Base-by-base conservation (phyloP, 2,888 invertebrate genomes). In the Dromius quadrimaculatus region DNA sequence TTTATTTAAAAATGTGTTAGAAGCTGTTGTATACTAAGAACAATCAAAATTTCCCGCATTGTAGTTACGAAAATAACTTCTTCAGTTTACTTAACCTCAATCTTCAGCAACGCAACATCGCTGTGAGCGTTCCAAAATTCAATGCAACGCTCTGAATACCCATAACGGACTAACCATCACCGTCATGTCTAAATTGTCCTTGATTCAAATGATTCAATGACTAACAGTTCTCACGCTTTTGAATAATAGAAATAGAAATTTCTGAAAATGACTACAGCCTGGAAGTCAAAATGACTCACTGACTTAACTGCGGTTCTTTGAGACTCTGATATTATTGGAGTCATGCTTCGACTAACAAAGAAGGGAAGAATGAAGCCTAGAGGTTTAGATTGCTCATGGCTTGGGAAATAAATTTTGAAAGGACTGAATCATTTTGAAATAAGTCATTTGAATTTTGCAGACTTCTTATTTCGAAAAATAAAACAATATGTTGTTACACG, bases 211-310 rank as follows among this genome's bases (percentile, higher is more conserved):
- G 34, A 57, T 57, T 11, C 15, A 57, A 57, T 57, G 57, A 57
- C 34, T 57, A 57, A 57, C 32, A 11, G 57, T 57, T 36, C 32
- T 57, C 57, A 36, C 36, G 57, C 34, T 22, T n/a, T n/a, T n/a
- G n/a, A n/a, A n/a, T n/a, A n/a, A 28, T 22, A 17, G 28, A 50
- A 50, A 50, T 50, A 34, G 57, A 57, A 57, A 57, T 32, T 57
- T 32, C 57, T 57, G 57, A 57, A 57, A 57, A 57, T 28, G 50
- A 50, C 22, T 50, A 13, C 22, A 23, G 11, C n/a, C 23, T 50
- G 50, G 50, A 50, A 50, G 23, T 50, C 50, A 23, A 50, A 22
- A 50, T 50, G 50, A 50, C n/a, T 50, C 50, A 50, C 50, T 28
- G n/a, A 50, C 11, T 28, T 23, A 50, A n/a, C 22, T 11, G 41